phyloP scores from a whole-genome alignment of 53 echinoderm and acorn worm genomes.

The Temnopleurus reevesii region DNA sequence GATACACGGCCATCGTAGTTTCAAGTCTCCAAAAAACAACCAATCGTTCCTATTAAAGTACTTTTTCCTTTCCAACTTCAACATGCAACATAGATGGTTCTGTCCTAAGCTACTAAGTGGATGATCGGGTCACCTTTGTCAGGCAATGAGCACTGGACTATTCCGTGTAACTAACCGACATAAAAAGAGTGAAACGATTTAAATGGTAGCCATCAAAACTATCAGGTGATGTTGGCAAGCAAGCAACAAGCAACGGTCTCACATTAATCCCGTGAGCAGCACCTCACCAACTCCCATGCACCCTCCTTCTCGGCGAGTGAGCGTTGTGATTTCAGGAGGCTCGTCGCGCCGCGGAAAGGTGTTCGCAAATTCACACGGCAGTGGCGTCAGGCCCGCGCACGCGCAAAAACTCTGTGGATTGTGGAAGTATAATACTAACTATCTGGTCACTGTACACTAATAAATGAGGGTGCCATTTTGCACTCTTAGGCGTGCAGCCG shows the following conservation, averaged over 20 bases:
- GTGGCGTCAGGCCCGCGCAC: not conserved
- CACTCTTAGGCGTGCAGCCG: no score
- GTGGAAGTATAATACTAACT: no score
- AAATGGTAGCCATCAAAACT: not conserved
- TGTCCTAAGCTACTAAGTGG: not conserved
- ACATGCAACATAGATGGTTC: not conserved
- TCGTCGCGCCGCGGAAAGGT: not conserved
- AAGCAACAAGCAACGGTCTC: not conserved
- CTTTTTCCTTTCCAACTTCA: no score
- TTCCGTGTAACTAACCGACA: not conserved
- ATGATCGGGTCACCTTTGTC: not conserved
- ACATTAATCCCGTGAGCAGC: slow-evolving; percentile 8
- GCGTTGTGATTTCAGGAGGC: not conserved
- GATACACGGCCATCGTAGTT: not conserved
- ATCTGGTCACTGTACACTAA: no score
- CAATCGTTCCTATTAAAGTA: not conserved
- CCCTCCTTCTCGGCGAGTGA: not conserved
- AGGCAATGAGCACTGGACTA: not conserved
- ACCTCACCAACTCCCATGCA: not conserved
- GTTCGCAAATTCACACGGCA: not conserved
- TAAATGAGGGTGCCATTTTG: no score
- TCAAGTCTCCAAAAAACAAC: not conserved
- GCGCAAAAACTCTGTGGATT: no score
- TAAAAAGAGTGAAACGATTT: slow-evolving; percentile 11
- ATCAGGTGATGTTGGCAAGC: slow-evolving; percentile 3